Evolutionary conservation across 2,797 vertebrate species (phyloP).

Genomic region (Odontamblyopus lacepedii): DNA sequence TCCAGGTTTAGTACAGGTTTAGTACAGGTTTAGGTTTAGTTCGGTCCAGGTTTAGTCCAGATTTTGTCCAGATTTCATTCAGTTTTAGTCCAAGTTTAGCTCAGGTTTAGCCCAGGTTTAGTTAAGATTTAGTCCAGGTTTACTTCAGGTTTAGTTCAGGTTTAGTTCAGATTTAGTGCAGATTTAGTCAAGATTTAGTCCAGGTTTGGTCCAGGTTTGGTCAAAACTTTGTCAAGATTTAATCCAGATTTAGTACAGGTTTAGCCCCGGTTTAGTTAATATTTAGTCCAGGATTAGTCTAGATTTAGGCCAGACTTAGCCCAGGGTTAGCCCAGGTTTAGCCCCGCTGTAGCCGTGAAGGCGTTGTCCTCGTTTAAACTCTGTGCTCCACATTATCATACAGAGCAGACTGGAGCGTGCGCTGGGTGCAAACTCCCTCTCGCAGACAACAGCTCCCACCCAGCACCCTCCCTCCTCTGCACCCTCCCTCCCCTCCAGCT

Average conservation of each 20-base stretch:
- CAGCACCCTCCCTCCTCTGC: constrained; percentile 7
- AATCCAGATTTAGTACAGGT: not conserved
- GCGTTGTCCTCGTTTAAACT: constrained; percentile 72
- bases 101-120: not conserved
- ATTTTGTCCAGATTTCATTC: too few relatives aligned
- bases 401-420: constrained; percentile 79
- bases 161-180: not conserved
- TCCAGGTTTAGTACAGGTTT: too few relatives aligned
- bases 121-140: not conserved
- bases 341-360: not conserved
- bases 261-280: not conserved
- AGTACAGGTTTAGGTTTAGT: too few relatives aligned
- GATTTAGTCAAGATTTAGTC: not conserved
- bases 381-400: constrained; percentile 78
- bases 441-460: constrained; percentile 47
- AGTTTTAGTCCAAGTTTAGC: not conserved
- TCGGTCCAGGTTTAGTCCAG: not conserved
- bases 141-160: not conserved
- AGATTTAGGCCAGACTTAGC: too few relatives aligned
- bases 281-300: not conserved
- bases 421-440: constrained; percentile 75
- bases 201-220: not conserved
- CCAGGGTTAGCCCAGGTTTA: not conserved
- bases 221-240: too few relatives aligned
- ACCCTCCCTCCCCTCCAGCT: not conserved